Base-by-base conservation (phyloP, 2,113 vertebrate genomes). In the Mus musculus region DNA sequence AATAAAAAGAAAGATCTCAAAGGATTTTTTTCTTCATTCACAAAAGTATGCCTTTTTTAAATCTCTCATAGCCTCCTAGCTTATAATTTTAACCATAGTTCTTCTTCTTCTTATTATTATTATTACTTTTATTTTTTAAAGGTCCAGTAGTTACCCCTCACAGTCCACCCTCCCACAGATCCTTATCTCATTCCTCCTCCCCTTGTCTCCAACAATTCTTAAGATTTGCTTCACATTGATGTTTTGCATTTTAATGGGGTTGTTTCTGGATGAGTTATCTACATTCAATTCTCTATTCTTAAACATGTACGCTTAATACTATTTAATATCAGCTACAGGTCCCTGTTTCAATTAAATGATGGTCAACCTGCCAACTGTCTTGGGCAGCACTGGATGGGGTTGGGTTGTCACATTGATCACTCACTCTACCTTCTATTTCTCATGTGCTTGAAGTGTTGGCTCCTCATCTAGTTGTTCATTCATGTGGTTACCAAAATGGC, bases 251-350 rank as follows among this genome's bases (percentile, higher is more conserved):
- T 80, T 42, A 84, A n/a, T 59, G 36, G 61, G 3, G 19, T 82
- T 94, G 26, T 87, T 94, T 96, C 49, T 89, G 36, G 17, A 26
- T 80, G 39, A 85, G 54, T 91, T 52, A 0, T 39, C 22, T 56
- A 85, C 52, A 72, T 82, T 56, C 26, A 91, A 63, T 39, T 93
- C 24, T 28, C n/a, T 76, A 89, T 17, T 16, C 78, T 3, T 5
- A 88, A 88, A 67, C 0, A 24, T 52, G n/a, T 1, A 0, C 14
- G 49, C 88, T 75, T 36, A 65, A 61, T 85, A 16, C 2, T 46
- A 67, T 30, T 63, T 85, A 75, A 33, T 54, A 54, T 67, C 26
- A 20, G 5, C 42, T 67, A 90, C 28, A 88, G 71, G n/a, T 67
- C 3, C 71, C 86, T 65, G 54, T 63, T 69, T 81, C 36, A 33